Evolutionary conservation across 2,797 vertebrate genomes (phyloP), one percentile per base, ranked within the genome.

Genomic region (Crenichthys baileyi): DNA sequence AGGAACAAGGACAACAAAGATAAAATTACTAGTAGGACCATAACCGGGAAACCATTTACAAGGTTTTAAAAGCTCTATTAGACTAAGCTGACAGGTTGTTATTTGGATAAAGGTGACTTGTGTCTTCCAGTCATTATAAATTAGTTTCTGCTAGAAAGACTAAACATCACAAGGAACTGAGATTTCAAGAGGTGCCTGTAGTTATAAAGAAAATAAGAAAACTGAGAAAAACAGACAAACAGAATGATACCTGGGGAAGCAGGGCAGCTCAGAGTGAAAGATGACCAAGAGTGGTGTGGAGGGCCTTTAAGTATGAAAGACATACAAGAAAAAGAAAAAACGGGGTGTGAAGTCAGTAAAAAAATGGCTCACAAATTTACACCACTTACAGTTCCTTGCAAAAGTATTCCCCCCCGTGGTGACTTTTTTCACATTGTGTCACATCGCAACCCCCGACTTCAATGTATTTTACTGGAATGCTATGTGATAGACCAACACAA

Each of bases 251-350:
- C 93, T 96, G 94, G 92, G 92, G 95, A 95, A 79, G 92, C 53
- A 83, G 94, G 87, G 83, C 92, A 95, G 88, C 92, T 94, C 83
- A 95, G 79, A 86, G 89, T 92, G 81, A 95, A 95, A 93, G 95
- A 95, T 1, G 94, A 96, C 94, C 93, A 95, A 78, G 95, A 96
- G 81, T 95, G 93, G 20, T 92, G 94, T 67, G 89, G 90, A 80
- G 84, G 88, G 82, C 92, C 96, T 96, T 82, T 88, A 67, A 79
- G 13, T 86, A 85, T 82, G 88, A 85, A 90, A 60, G 79, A 39
- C 5, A 39, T n/a, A 41, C 20, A 86, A 56, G 1, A 73, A 73
- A 18, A 84, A 70, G 78, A 68, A 68, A 16, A 58, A 50, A 73
- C 81, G 26, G 26, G 68, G 67, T 75, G 48, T 13, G 18, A 53